Conservation (phyloP, 2,113 vertebrate genomes). For the Pogona vitticeps region DNA sequence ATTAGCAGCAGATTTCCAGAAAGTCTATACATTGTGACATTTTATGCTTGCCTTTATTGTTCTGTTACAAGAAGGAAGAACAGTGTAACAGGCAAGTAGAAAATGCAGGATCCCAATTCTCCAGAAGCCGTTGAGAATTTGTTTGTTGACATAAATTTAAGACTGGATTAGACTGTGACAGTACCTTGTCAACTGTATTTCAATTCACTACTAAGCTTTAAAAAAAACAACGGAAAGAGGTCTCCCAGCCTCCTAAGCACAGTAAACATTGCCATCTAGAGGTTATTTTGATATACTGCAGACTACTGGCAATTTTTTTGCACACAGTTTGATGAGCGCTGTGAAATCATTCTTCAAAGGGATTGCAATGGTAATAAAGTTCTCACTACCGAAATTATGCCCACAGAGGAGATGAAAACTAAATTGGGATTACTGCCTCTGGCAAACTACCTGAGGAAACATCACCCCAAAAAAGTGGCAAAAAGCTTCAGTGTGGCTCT, state of each 20-base stretch:
- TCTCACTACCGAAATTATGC: background rate
- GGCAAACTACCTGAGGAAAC: background rate
- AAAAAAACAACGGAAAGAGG: background rate
- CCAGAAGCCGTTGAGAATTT: background rate
- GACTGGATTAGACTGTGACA: background rate
- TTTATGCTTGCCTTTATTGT: background rate
- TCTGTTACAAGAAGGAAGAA: background rate
- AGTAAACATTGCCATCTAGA: slow-evolving; percentile 96
- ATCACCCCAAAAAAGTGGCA: too few relatives aligned
- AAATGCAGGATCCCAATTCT: slow-evolving; percentile 25
- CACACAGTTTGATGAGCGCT: accelerated
- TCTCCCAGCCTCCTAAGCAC: slow-evolving; percentile 59
- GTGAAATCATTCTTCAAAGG: background rate
- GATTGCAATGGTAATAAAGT: background rate
- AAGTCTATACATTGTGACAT: background rate
- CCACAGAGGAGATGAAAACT: background rate
- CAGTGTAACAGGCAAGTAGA: background rate
- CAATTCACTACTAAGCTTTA: background rate
- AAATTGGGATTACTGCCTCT: background rate
- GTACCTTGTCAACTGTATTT: slow-evolving; percentile 23
- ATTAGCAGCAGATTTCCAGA: slow-evolving; percentile 23
- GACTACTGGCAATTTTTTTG: background rate
- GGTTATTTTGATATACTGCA: slow-evolving; percentile 73
- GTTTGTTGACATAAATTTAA: slow-evolving; percentile 27
- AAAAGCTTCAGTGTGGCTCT: background rate